Conservation (phyloP, 2,888 invertebrate species). For the Mythimna vitellina region DNA sequence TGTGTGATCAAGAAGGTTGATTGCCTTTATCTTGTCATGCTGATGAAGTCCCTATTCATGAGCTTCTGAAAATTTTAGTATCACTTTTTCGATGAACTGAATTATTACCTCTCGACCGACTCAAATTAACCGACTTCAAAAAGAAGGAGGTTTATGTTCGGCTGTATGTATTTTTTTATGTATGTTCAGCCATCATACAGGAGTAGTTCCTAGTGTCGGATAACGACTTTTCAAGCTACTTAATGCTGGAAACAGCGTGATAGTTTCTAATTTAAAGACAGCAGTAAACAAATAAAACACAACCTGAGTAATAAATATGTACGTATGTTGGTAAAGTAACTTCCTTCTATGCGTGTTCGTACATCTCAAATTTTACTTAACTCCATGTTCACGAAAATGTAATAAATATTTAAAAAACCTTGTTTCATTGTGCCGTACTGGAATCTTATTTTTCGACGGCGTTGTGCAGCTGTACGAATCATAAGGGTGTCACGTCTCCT, state of each 20-base stretch:
- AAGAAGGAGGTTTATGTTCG: no score
- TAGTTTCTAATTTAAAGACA: not conserved
- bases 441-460: conserved; percentile 78
- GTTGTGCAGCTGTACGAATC: conserved; percentile 80
- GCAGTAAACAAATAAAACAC: conserved; percentile 1
- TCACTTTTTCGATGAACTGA: no score
- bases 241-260: not conserved
- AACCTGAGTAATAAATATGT: not conserved
- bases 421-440: conserved; percentile 69
- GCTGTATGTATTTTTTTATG: no score
- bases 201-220: no score
- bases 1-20: no score
- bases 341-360: conserved; percentile 18
- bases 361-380: conserved; percentile 35
- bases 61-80: no score
- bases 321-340: not conserved
- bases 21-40: no score
- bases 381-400: conserved; percentile 33
- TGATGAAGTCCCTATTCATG: no score
- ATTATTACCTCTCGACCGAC: no score
- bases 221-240: no score
- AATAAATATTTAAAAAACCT: conserved; percentile 67
- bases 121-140: no score
- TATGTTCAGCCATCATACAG: no score
- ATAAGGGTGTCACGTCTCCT: conserved; percentile 80